Evolutionary conservation across 2,113 vertebrate genomes (phyloP).

Genomic region (Halcyon senegalensis): DNA sequence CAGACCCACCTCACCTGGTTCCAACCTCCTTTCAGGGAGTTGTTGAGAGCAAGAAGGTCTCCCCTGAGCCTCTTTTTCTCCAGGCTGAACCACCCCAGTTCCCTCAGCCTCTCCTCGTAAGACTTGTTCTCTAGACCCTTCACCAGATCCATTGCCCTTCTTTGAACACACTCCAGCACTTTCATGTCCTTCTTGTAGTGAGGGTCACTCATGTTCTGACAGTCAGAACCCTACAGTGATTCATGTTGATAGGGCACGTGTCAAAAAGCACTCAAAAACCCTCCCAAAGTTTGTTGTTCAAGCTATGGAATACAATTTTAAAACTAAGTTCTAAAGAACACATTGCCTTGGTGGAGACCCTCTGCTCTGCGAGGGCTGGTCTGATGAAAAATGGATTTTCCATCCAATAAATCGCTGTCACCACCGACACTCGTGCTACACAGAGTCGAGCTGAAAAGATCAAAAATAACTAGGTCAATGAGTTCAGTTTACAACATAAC

Average conservation of each 20-base stretch:
- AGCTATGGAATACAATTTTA: neutral
- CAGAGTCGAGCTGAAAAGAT: neutral
- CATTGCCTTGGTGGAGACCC: neutral
- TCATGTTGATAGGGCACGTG: fast-evolving
- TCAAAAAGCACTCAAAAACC: neutral
- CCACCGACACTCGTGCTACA: neutral
- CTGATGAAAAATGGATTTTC: neutral
- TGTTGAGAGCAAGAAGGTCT: neutral
- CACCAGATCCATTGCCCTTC: too few relatives aligned
- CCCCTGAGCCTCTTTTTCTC: neutral
- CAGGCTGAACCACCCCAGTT: neutral
- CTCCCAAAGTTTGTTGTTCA: neutral
- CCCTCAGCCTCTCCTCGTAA: neutral
- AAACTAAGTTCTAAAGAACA: neutral
- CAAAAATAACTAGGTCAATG: neutral
- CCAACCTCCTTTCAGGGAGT: too few relatives aligned
- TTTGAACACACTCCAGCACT: too few relatives aligned
- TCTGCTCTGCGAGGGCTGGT: neutral
- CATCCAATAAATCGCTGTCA: neutral
- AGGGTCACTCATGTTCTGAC: neutral
- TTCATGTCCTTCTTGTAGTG: neutral
- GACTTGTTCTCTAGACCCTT: neutral
- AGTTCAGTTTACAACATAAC: neutral
- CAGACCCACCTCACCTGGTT: too few relatives aligned
- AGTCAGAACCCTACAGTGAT: neutral